Base-by-base conservation (phyloP, 2,888 invertebrate species). In the Chesias legatella region DNA sequence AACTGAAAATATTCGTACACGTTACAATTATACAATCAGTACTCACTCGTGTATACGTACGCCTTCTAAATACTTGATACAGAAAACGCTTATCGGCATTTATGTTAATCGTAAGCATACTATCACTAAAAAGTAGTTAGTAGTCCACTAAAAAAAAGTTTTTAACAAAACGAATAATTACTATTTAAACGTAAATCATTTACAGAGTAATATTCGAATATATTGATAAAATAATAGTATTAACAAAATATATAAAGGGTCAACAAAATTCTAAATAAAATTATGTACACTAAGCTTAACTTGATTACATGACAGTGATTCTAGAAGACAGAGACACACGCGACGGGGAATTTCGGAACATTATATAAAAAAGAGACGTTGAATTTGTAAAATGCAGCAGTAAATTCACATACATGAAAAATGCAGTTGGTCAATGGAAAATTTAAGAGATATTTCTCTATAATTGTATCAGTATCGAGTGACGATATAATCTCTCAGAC, bases 241-340 rank as follows among this genome's bases (percentile, higher is more conserved):
- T 76, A 81, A 58, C 81, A 74, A 80, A 66, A 68, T 51, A 70
- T 67, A 72, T 67, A 67, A 59, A 49, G 65, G 63, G 65, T 79
- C 75, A 84, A 82, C 79, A 81, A 79, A 63, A 67, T 59, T 44
- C 63, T 63, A 68, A 70, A 76, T 71, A 69, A 73, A 69, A 73
- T 67, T 79, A 83, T 84, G 73, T 84, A 84, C 82, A 84, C 64
- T 74, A 74, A 71, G 67, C 68, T 73, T 50, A 50, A 51, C 45
- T 31, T 27, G 43, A 52, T 51, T 44, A 37, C 11, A 41, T 42
- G 40, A 43, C 36, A 43, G 35, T 46, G 33, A 24, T 39, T 41
- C 33, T 33, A 44, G 25, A 46, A 42, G 40, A 44, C 43, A 46
- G n/a, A n/a, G n/a, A n/a, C 35, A 49, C 52, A 50, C 43, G 35